phyloP scores from a whole-genome alignment of 2,888 invertebrate genomes.

The Cantharis rustica region DNA sequence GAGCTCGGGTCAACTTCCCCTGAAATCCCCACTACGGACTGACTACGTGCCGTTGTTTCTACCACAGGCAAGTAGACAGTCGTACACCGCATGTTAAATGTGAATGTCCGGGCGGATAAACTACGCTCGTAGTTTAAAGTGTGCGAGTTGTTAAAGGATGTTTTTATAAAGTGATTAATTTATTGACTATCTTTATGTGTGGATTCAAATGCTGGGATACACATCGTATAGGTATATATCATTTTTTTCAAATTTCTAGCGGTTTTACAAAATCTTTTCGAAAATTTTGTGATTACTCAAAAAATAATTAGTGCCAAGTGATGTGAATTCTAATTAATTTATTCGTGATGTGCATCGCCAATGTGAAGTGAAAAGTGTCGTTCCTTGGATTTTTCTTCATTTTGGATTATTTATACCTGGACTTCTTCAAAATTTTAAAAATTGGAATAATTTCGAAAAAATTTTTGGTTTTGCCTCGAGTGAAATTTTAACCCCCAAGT shows the following conservation, averaged over 20 bases:
- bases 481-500: neutral
- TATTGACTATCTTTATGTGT: constrained; percentile 57
- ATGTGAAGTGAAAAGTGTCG: neutral
- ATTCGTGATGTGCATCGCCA: neutral
- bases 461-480: neutral
- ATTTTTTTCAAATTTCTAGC: constrained; percentile 22
- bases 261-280: neutral
- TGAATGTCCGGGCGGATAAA: constrained; percentile 36
- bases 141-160: constrained; percentile 31
- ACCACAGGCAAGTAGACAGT: constrained; percentile 58
- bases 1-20: constrained; percentile 62
- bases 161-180: constrained; percentile 41
- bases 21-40: constrained; percentile 56
- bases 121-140: constrained; percentile 29
- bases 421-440: neutral
- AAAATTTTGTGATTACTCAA: constrained; percentile 2
- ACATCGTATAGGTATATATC: constrained; percentile 65
- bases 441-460: neutral
- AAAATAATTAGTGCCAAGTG: neutral
- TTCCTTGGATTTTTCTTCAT: neutral
- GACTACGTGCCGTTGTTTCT: constrained; percentile 65
- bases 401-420: neutral
- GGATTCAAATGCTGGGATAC: constrained; percentile 71
- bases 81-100: constrained; percentile 46
- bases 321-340: neutral